Base-by-base conservation (phyloP, 2,888 invertebrate genomes). In the Dione juno region DNA sequence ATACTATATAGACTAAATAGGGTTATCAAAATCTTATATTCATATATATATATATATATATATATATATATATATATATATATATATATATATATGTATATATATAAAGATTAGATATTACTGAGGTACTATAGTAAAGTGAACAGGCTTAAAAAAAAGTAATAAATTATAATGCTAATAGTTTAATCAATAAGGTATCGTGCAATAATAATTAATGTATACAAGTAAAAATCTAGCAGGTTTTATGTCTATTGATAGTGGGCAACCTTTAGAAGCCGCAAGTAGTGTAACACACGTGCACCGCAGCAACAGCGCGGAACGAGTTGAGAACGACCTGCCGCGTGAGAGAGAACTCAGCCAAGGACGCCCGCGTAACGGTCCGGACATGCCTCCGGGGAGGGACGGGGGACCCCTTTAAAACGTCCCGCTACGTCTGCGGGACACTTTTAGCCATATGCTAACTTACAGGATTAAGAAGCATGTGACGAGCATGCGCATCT, bases 321-420 rank as follows among this genome's bases (percentile, higher is more conserved):
- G 90, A 84, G 92, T 91, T 87, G 86, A 84, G 82, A 84, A 79
- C 90, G 91, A 91, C 89, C 88, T 89, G 87, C 88, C 85, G 85
- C 85, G 87, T 88, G 85, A 89, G 90, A 90, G 89, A 92, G 90
- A 92, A 92, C 92, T 92, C 92, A 93, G 92, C 92, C 92, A 93
- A 93, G 92, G 92, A 92, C 92, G 92, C 90, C 84, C 84, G 80
- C 84, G 88, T 93, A 93, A 93, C 92, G 92, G 92, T 89, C 80
- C 82, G 78, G 80, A 78, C 79, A 79, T 79, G 76, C 73, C 77
- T 77, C 74, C 72, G 71, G 71, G 66, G 52, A 68, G 64, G 65
- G 69, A 69, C 68, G 66, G 61, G 64, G 66, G 43, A 45, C 43
- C 43, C n/a, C 43, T 45, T 45, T 61, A 13, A 35, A 16, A 43